Conservation (phyloP, 92 coral and sea anemone genomes). For the Diadumene lineata region DNA sequence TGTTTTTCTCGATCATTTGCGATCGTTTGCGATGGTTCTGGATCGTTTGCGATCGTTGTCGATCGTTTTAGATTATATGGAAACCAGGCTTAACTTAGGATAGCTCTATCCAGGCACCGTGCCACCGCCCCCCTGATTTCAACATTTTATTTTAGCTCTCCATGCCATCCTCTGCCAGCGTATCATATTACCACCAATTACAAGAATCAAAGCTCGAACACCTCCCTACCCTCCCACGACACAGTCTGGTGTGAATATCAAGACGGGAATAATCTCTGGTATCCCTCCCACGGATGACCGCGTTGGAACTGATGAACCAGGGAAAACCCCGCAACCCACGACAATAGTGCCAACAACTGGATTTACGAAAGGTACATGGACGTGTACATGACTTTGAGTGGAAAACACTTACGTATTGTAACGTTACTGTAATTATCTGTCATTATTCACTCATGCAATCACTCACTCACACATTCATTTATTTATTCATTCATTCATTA, state of each 20-base stretch:
- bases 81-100: too few species aligned
- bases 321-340: not conserved
- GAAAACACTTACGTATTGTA: too few species aligned
- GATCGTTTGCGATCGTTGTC: too few species aligned
- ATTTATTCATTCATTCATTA: too few species aligned
- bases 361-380: constrained; percentile 3
- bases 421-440: too few species aligned
- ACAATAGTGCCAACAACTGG: not conserved
- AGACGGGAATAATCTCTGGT: constrained; percentile 5
- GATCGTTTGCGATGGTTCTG: too few species aligned
- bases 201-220: constrained; percentile 1
- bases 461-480: too few species aligned
- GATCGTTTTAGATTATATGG: too few species aligned
- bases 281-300: not conserved
- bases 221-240: constrained; percentile 5
- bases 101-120: too few species aligned
- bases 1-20: too few species aligned
- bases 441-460: too few species aligned
- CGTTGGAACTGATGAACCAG: not conserved
- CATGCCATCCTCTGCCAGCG: constrained; percentile 30
- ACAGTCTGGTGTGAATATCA: not conserved
- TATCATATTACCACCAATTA: constrained; percentile 12
- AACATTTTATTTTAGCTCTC: constrained; percentile 6
- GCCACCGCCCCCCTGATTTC: too few species aligned
- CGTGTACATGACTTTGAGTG: not conserved